A percentile compares a stretch with the other conserved stretches of the same genome.
Conservation (phyloP, 2,888 invertebrate genomes). For the Tipula confusa region DNA sequence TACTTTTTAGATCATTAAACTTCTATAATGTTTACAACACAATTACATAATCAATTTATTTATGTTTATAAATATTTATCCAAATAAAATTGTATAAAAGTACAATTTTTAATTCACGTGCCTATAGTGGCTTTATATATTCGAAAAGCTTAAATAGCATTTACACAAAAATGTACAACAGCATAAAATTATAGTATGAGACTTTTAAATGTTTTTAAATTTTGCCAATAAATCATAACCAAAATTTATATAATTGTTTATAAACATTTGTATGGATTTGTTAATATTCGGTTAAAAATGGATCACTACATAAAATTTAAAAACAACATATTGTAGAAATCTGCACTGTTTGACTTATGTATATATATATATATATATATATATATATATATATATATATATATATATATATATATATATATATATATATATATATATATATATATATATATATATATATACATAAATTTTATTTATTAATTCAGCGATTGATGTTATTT, state of each 20-base stretch:
- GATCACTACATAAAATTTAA: too few relatives aligned
- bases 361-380: too few relatives aligned
- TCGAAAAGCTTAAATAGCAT: neutral
- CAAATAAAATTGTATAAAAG: neutral
- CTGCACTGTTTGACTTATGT: neutral
- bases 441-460: too few relatives aligned
- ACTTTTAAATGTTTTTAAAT: neutral
- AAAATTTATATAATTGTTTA: neutral
- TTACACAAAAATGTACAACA: neutral
- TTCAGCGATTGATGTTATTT: neutral
- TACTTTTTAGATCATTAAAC: neutral
- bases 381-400: too few relatives aligned
- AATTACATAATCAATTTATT: neutral
- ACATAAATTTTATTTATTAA: neutral
- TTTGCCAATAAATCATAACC: neutral
- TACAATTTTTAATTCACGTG: neutral
- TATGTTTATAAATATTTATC: neutral
- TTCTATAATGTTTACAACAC: neutral
- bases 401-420: too few relatives aligned
- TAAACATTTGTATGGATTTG: neutral
- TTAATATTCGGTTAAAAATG: neutral
- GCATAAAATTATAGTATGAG: neutral
- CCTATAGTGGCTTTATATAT: neutral
- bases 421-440: too few relatives aligned
- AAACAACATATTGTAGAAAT: neutral